Conservation (phyloP, 2,888 invertebrate species). For the Drosophila suboccidentalis region DNA sequence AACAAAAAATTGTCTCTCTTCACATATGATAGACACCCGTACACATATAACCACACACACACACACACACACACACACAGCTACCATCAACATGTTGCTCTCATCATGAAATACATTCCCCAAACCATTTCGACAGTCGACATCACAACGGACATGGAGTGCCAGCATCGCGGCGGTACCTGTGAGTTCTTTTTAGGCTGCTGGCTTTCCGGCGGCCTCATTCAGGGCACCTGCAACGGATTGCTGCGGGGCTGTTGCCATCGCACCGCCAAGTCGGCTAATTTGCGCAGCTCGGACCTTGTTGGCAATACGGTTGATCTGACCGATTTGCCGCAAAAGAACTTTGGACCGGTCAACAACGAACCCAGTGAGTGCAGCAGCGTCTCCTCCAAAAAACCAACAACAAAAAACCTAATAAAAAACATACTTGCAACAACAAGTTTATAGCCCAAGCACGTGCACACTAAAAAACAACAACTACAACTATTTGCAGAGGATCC, state of each 20-base stretch:
- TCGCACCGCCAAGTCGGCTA: conserved; percentile 89
- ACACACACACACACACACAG: conserved; percentile 30
- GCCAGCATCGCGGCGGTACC: conserved; percentile 88
- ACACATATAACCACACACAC: conserved; percentile 34
- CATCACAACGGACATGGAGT: conserved; percentile 85
- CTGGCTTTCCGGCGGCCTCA: conserved; percentile 95
- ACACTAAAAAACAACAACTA: conserved; percentile 57
- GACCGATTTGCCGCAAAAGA: conserved; percentile 87
- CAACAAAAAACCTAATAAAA: conserved; percentile 21
- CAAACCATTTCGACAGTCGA: conserved; percentile 78
- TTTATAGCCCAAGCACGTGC: conserved; percentile 64
- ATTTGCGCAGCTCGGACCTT: conserved; percentile 89
- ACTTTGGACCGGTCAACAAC: conserved; percentile 91
- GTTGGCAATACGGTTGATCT: conserved; percentile 87
- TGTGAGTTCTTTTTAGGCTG: conserved; percentile 97
- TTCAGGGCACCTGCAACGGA: conserved; percentile 94
- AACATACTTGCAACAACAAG: conserved; percentile 36
- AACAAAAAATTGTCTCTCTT: conserved; percentile 2
- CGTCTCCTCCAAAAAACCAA: conserved; percentile 32
- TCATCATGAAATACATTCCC: conserved; percentile 41
- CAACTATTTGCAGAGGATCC: conserved; percentile 26
- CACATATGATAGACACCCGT: conserved; percentile 17
- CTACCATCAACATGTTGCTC: conserved; percentile 33
- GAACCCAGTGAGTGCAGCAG: conserved; percentile 90
- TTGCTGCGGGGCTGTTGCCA: conserved; percentile 95